Conservation (phyloP, 2,888 invertebrate species). For the Athalia circularis region DNA sequence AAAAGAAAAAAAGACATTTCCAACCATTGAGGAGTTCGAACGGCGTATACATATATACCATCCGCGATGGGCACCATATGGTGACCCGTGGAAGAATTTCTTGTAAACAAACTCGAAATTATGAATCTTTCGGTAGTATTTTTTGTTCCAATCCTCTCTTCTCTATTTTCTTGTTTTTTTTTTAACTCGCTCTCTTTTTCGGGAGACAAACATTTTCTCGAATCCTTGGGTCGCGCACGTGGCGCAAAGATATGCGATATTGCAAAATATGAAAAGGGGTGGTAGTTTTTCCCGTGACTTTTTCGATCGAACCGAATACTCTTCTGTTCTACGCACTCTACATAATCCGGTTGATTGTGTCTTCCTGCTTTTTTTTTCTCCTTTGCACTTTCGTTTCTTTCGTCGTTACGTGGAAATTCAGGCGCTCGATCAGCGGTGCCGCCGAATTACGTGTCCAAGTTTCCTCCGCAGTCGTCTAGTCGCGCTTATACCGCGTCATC, state of each 20-base stretch:
- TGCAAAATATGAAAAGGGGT: not conserved
- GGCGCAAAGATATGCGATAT: not conserved
- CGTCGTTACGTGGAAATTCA: not conserved
- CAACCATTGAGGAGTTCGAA: conserved; percentile 32
- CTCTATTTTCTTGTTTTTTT: not conserved
- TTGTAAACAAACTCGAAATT: conserved; percentile 37
- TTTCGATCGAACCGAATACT: too few species aligned
- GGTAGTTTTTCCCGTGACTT: too few species aligned
- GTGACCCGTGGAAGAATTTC: conserved; percentile 29
- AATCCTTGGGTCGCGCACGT: conserved; percentile 5
- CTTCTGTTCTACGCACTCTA: too few species aligned
- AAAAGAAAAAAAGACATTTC: too few species aligned
- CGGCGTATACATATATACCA: conserved; percentile 12
- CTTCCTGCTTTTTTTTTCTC: too few species aligned
- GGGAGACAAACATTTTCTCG: conserved; percentile 34
- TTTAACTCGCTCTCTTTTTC: not conserved
- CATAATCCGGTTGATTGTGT: too few species aligned
- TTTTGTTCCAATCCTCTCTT: not conserved
- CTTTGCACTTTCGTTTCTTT: too few species aligned
- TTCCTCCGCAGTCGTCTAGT: conserved; percentile 26
- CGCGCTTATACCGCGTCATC: conserved; percentile 12
- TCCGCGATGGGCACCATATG: conserved; percentile 16
- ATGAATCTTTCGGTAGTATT: conserved; percentile 35
- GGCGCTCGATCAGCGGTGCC: not conserved
- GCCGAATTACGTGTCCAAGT: conserved; percentile 7